Evolutionary conservation across 2,113 vertebrate species (phyloP).

Genomic region (Plotosus lineatus): DNA sequence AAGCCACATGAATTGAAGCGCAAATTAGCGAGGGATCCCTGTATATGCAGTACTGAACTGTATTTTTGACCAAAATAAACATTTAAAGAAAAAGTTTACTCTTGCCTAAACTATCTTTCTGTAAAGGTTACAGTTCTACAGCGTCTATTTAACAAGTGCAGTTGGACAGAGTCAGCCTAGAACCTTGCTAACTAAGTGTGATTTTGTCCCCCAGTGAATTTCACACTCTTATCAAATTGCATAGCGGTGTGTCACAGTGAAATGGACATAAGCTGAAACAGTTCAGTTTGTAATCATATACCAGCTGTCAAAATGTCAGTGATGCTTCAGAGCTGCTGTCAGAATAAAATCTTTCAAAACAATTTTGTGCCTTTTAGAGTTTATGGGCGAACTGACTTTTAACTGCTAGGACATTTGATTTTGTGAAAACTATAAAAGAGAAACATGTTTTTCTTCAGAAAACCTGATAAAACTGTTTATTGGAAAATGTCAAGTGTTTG

Average conservation of each 20-base stretch:
- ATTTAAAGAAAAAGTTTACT: too few species aligned
- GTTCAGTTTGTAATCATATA: constrained; percentile 8
- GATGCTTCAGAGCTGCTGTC: not conserved
- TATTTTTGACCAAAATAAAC: too few species aligned
- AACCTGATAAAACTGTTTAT: not conserved
- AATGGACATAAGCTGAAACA: not conserved
- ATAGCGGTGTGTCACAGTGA: not conserved
- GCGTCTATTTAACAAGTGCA: not conserved
- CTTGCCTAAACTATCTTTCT: not conserved
- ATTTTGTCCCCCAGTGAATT: not conserved
- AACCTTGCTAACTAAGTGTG: not conserved
- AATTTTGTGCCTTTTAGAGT: not conserved
- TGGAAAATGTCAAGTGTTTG: not conserved
- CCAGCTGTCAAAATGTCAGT: not conserved
- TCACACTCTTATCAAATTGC: constrained; percentile 7
- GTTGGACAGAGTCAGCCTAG: not conserved
- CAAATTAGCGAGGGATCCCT: too few species aligned
- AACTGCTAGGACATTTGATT: not conserved
- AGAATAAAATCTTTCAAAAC: not conserved
- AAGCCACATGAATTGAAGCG: too few species aligned
- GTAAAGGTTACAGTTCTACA: not conserved
- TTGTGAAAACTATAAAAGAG: not conserved
- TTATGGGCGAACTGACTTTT: not conserved
- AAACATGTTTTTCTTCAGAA: not conserved
- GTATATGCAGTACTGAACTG: not conserved